Conservation (phyloP, 2,797 vertebrate genomes). For the Tenualosa ilisha region DNA sequence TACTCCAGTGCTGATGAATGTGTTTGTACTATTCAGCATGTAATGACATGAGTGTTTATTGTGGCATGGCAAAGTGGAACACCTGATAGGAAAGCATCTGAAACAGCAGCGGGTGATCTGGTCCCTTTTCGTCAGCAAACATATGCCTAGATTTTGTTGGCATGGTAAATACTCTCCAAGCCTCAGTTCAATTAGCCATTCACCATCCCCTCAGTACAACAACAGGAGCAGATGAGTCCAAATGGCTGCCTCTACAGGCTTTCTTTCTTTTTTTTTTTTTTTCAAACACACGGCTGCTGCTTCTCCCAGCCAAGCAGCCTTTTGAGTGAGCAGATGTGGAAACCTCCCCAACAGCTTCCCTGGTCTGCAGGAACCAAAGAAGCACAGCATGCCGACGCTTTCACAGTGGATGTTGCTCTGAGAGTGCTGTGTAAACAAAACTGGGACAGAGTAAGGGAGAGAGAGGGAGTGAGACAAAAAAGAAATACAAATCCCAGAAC, state of each 20-base stretch:
- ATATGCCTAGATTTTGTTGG: slow-evolving; percentile 1
- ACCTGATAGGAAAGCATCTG: neutral
- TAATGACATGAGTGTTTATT: neutral
- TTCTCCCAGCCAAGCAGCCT: slow-evolving; percentile 7
- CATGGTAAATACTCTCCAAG: neutral
- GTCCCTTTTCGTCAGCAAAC: neutral
- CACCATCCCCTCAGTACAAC: neutral
- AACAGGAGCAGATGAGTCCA: neutral
- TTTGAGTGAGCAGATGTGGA: slow-evolving; percentile 19
- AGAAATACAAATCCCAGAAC: slow-evolving; percentile 31
- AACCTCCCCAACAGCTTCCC: neutral
- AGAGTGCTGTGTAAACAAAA: slow-evolving; percentile 41
- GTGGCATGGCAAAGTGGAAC: neutral
- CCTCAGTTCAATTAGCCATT: slow-evolving; percentile 14
- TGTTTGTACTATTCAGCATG: neutral
- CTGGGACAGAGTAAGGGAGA: slow-evolving; percentile 28
- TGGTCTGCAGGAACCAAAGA: slow-evolving; percentile 31
- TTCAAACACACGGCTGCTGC: neutral
- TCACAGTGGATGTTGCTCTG: slow-evolving; percentile 28
- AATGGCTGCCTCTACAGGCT: neutral
- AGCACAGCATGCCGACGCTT: slow-evolving; percentile 18
- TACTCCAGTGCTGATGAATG: neutral
- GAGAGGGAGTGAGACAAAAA: neutral
- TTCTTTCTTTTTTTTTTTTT: neutral
- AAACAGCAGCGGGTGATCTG: slow-evolving; percentile 12